These are phyloP conservation scores for Anaspis maculata DNA, from an alignment of 2,888 invertebrate genomes.

Conservation along the genomic window DNA sequence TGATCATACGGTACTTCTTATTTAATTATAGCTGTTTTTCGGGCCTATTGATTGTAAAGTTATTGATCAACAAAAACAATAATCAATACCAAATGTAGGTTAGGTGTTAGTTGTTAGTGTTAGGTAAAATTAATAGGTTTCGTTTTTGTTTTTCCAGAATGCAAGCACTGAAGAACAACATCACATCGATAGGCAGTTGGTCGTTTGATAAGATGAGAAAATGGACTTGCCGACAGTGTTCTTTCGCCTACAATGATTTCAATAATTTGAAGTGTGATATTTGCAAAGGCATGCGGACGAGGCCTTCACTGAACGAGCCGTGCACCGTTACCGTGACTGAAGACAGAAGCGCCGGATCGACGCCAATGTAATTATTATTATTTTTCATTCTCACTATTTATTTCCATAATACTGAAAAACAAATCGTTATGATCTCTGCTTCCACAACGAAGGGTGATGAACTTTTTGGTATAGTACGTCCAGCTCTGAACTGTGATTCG, in stretches of 20 bases:
- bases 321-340: constrained; percentile 64
- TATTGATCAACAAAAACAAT: no score
- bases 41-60: no score
- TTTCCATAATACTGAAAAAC: no score
- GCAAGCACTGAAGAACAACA: constrained; percentile 31
- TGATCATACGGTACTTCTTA: no score
- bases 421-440: not conserved
- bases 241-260: constrained; percentile 79
- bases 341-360: constrained; percentile 34
- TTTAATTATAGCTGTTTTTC: no score
- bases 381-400: no score
- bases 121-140: no score
- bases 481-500: no score
- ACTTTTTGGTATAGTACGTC: no score
- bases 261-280: constrained; percentile 75
- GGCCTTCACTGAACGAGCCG: constrained; percentile 55
- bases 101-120: no score
- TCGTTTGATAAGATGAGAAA: constrained; percentile 48
- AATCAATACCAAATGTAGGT: no score
- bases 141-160: constrained; percentile 25
- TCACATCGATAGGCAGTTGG: constrained; percentile 25
- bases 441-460: not conserved
- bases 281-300: constrained; percentile 60
- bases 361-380: constrained; percentile 24
- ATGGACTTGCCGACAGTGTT: constrained; percentile 86